Evolutionary conservation across 1,140 invertebrate genomes (phyloP).

Genomic region (Agrypnia vestita): DNA sequence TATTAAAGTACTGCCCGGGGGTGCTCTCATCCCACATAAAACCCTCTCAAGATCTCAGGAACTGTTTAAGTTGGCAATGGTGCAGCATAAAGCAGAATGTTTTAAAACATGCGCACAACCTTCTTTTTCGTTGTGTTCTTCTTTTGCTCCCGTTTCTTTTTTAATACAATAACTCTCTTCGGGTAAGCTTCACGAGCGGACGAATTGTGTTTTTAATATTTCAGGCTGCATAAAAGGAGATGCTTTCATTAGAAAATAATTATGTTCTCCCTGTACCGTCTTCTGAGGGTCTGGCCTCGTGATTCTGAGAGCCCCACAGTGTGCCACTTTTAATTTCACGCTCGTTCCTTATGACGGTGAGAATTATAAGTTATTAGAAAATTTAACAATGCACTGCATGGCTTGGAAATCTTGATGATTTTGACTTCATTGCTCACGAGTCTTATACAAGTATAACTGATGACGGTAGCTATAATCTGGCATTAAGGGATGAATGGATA

Average conservation of each 20-base stretch:
- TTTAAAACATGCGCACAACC: not conserved
- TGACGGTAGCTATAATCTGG: too few relatives aligned
- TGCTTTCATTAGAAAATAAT: conserved; percentile 25
- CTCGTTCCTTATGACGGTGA: not conserved
- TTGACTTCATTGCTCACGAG: too few relatives aligned
- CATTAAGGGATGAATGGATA: too few relatives aligned
- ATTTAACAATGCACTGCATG: too few relatives aligned
- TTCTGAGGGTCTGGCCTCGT: not conserved
- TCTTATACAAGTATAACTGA: too few relatives aligned
- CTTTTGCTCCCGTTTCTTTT: not conserved
- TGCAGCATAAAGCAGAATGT: not conserved
- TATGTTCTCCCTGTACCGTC: not conserved
- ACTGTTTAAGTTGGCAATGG: not conserved
- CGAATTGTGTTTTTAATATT: conserved; percentile 31
- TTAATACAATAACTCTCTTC: conserved; percentile 5
- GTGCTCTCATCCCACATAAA: conserved; percentile 33
- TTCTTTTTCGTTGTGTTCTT: not conserved
- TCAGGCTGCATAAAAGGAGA: conserved; percentile 16
- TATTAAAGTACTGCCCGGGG: too few relatives aligned
- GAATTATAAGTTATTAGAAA: conserved; percentile 16
- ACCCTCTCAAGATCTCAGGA: conserved; percentile 5
- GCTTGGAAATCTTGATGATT: too few relatives aligned
- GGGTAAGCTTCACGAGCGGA: not conserved
- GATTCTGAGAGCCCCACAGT: not conserved
- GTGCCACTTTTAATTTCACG: conserved; percentile 3